These are phyloP conservation scores for Phytoseiulus persimilis DNA, from an alignment of 2,888 invertebrate species.

Conservation along the genomic window DNA sequence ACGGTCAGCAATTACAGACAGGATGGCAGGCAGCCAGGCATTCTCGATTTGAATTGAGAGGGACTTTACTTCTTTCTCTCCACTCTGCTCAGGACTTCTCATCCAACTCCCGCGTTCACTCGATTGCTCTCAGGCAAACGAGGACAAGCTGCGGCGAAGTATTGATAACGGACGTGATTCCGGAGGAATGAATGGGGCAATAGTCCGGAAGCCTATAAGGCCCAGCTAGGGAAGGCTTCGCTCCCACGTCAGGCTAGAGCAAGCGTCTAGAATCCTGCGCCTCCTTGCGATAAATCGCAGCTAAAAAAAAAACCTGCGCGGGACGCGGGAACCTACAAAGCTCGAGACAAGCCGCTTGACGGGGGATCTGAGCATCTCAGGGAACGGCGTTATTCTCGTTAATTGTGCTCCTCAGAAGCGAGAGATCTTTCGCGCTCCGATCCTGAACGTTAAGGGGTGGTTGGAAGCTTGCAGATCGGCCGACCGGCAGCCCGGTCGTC, in stretches of 20 bases:
- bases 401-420: background rate
- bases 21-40: background rate
- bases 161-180: too few species aligned
- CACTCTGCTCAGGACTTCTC: background rate
- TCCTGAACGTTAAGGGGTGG: background rate
- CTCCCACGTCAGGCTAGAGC: too few species aligned
- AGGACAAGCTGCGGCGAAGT: background rate
- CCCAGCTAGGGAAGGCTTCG: too few species aligned
- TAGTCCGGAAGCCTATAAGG: background rate
- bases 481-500: background rate
- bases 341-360: too few species aligned
- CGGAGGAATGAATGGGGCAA: background rate
- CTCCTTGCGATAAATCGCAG: too few species aligned
- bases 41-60: conserved; percentile 5
- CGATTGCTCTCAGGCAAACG: background rate
- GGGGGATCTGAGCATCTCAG: too few species aligned
- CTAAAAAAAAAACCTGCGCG: too few species aligned
- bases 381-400: too few species aligned
- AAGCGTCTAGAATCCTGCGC: too few species aligned
- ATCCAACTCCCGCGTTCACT: background rate
- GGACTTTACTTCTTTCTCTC: background rate
- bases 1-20: background rate
- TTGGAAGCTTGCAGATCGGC: background rate
- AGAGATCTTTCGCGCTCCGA: background rate
- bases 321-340: too few species aligned